Conservation (phyloP, 2,113 vertebrate species). For the Acrocephalus arundinaceus region DNA sequence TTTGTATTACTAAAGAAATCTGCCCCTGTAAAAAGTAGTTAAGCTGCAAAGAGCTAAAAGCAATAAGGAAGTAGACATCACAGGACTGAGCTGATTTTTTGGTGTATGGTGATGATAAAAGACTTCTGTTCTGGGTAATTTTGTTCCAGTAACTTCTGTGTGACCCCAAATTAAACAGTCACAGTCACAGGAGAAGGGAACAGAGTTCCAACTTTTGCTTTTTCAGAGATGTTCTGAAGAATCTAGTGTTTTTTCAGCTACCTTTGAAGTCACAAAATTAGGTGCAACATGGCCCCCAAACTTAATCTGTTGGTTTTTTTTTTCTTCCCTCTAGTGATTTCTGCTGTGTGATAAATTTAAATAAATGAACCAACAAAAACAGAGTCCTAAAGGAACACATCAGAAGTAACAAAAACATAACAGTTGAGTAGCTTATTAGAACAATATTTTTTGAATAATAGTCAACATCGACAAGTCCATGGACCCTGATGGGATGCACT, state of each 20-base stretch:
- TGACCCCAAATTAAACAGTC: background rate
- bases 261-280: background rate
- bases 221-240: background rate
- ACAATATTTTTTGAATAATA: background rate
- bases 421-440: background rate
- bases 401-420: background rate
- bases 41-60: background rate
- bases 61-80: background rate
- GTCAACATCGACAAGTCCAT: background rate
- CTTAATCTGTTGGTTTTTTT: background rate
- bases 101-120: background rate
- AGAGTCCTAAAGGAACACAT: background rate
- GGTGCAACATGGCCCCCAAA: background rate
- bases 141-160: slow-evolving; percentile 1
- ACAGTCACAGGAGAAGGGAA: background rate
- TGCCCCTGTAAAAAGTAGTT: background rate
- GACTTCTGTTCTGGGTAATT: background rate
- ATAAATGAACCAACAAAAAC: background rate
- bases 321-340: background rate
- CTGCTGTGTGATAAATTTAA: slow-evolving; percentile 7
- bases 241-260: background rate
- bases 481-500: background rate
- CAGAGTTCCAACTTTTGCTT: background rate
- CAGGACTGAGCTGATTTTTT: background rate
- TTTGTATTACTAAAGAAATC: background rate